phyloP scores from a whole-genome alignment of 2,888 invertebrate species.

The Buathra laborator region DNA sequence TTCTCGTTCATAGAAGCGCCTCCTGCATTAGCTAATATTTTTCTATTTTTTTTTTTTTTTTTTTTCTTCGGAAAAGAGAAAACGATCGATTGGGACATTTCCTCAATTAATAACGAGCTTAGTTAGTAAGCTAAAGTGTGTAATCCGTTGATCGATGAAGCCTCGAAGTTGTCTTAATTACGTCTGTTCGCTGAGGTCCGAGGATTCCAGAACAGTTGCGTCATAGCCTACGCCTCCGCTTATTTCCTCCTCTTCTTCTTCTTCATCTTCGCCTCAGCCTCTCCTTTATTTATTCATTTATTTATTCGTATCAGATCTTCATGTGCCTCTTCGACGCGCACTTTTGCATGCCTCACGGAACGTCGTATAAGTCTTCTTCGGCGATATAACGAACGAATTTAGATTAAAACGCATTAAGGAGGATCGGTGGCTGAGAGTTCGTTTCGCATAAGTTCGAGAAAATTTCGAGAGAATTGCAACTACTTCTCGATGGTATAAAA shows the following conservation, averaged over 20 bases:
- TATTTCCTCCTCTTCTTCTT: slow-evolving; percentile 2
- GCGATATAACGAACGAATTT: slow-evolving; percentile 8
- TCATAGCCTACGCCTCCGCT: slow-evolving; percentile 39
- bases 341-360: slow-evolving; percentile 25
- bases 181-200: slow-evolving; percentile 38
- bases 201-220: slow-evolving; percentile 48
- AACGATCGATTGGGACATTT: background rate
- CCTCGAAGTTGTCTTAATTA: slow-evolving; percentile 44
- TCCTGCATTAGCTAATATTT: background rate
- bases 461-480: no score
- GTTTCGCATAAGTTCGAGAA: no score
- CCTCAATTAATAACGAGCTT: background rate
- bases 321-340: background rate
- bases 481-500: no score
- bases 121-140: background rate
- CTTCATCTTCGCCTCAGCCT: background rate
- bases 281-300: slow-evolving; percentile 42
- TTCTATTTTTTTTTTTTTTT: background rate
- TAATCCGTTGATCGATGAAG: slow-evolving; percentile 9
- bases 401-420: slow-evolving; percentile 8
- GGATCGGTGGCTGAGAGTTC: no score
- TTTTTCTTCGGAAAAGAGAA: background rate
- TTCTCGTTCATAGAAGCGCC: background rate
- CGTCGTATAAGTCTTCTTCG: slow-evolving; percentile 19
- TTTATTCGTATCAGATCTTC: slow-evolving; percentile 50